Base-by-base conservation (phyloP, 2,888 invertebrate species). In the Pheosia tremula region DNA sequence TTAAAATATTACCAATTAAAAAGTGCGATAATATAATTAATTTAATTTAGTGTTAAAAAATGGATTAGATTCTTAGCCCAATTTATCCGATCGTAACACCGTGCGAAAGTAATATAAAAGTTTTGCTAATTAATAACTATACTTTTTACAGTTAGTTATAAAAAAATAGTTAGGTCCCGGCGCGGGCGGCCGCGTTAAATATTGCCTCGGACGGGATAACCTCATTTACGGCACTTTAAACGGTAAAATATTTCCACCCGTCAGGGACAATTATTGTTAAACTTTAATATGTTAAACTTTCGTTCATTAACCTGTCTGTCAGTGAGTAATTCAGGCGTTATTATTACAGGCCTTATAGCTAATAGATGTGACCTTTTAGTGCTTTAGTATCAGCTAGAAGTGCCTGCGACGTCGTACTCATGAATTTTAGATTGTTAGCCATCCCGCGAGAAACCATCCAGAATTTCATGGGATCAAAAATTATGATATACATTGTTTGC, bases 71-170 rank as follows among this genome's bases (percentile, higher is more conserved):
- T 50, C 8, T 24, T 50, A 24, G 24, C 50, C 24, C 8, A 24
- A 50, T 50, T 24, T 8, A 8, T 50, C 3, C 8, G 8, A 50
- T 8, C 13, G 6, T 50, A 50, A 24, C 24, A 9, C n/a, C 6
- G 24, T 50, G 8, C 4, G 24, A 50, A 24, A 50, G 24, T 50
- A 50, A 50, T 50, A 50, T 24, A 49, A 49, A 50, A 50, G 24
- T 8, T 47, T 24, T 50, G 24, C 50, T 24, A 50, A 50, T 50
- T 50, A 50, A 50, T 50, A 47, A n/a, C n/a, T n/a, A n/a, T 47
- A 10, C n/a, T 47, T 47, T 47, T 47, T 47, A n/a, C n/a, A 24
- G 13, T 50, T n/a, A 13, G 49, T 5, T 5, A 50, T 50, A 50
- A 13, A 50, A 11, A 13, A 5, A 9, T 10, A 47, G 47, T 10